Evolutionary conservation across 2,888 invertebrate species (phyloP).

Genomic region (Clitarchus hookeri): DNA sequence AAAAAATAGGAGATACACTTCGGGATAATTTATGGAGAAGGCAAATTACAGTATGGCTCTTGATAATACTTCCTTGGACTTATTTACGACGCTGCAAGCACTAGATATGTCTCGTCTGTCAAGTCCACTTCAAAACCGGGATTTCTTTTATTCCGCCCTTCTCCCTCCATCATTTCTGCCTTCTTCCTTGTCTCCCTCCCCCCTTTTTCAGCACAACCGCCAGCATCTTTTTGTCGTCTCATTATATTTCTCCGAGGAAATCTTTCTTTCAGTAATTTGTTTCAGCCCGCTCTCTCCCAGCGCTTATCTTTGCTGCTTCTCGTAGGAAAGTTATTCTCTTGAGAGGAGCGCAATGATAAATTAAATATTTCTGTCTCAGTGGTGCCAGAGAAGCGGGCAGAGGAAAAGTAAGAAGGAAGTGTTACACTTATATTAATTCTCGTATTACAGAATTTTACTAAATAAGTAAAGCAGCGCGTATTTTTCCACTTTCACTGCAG

Average conservation of each 20-base stretch:
- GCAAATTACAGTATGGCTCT: neutral
- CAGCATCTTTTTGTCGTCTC: neutral
- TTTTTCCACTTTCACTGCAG: no score
- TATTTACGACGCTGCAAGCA: neutral
- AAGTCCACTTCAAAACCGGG: neutral
- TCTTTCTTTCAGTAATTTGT: slow-evolving; percentile 9
- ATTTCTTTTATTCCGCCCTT: neutral
- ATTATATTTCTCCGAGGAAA: slow-evolving; percentile 8
- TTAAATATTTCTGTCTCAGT: neutral
- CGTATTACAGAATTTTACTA: no score
- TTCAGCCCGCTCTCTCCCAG: neutral
- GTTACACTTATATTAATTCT: no score
- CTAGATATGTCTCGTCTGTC: neutral
- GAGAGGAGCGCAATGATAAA: neutral
- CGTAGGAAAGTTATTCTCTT: neutral
- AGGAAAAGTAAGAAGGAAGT: neutral
- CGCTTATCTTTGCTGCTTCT: neutral
- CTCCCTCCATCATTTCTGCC: no score
- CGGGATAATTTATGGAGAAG: no score
- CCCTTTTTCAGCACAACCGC: no score
- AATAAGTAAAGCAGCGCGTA: no score
- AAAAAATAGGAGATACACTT: no score
- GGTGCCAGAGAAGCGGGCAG: neutral
- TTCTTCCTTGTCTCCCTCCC: no score
- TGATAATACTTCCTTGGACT: neutral